phyloP scores from a whole-genome alignment of 2,113 vertebrate species.

The Nanorana parkeri region DNA sequence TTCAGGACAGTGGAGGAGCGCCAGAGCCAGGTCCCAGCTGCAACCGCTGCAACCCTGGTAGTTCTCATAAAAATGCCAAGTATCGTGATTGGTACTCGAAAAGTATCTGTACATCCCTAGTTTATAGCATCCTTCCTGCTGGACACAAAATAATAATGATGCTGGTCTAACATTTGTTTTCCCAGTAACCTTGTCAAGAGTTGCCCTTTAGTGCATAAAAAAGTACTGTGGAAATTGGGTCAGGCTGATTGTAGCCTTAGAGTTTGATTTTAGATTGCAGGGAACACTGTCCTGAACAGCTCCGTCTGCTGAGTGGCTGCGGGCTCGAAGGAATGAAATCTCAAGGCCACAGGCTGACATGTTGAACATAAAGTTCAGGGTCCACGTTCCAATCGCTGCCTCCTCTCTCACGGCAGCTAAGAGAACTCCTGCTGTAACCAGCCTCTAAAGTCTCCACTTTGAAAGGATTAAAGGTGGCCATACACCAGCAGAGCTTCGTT shows the following conservation, averaged over 20 bases:
- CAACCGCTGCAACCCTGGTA: too few relatives aligned
- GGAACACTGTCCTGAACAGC: conserved; percentile 1
- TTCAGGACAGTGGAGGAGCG: too few relatives aligned
- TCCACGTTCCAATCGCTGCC: background rate
- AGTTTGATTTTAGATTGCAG: conserved; percentile 13
- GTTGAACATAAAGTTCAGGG: background rate
- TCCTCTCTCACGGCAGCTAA: background rate
- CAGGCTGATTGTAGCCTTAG: conserved; percentile 20
- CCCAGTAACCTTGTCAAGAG: conserved; percentile 23
- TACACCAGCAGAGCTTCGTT: too few relatives aligned
- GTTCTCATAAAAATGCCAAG: too few relatives aligned
- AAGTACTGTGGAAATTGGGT: conserved; percentile 46
- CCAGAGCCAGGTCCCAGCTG: too few relatives aligned
- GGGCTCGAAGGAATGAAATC: conserved; percentile 20
- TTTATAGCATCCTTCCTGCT: background rate
- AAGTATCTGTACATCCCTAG: too few relatives aligned
- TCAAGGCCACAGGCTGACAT: conserved; percentile 25
- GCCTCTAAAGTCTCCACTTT: too few relatives aligned
- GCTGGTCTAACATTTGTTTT: background rate
- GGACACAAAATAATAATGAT: background rate
- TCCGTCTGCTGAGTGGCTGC: background rate
- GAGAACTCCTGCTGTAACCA: background rate
- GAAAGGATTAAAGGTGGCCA: too few relatives aligned
- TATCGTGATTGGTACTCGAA: too few relatives aligned
- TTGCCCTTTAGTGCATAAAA: conserved; percentile 6